Evolutionary conservation across 2,797 vertebrate genomes (phyloP), one percentile per base, ranked within the genome.

Genomic region (Xiphophorus birchmanni): DNA sequence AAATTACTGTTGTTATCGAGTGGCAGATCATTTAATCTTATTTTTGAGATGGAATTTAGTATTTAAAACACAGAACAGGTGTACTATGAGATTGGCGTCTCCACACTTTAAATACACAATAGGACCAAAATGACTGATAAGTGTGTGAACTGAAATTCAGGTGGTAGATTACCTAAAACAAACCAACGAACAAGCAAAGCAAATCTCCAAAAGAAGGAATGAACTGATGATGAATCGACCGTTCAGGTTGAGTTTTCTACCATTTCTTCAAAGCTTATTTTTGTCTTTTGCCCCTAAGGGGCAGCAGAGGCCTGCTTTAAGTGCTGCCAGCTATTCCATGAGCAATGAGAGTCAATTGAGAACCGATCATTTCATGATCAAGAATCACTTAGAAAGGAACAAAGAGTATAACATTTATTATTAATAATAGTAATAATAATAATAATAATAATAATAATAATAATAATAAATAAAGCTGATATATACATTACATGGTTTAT

Each of bases 221-320:
- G 50, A 77, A 74, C 44, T 75, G 17, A 73, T 77, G 44, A 78
- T 0, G 32, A 85, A 75, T 47, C 13, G 40, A 37, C 73, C 21
- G 29, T 87, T 75, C 2, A 29, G 2, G 56, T 78, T 56, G 35
- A 35, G 6, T 40, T 40, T 69, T 37, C 5, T 21, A 13, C 4
- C 5, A 21, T 23, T 65, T 32, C 12, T 82, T 4, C 54, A 50
- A 35, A 37, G 65, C 32, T 48, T 84, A 84, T 84, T 80, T 69
- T 80, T 79, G 50, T 48, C 37, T 35, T 79, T 78, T 79, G 76
- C 94, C 96, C 75, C 94, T 95, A 93, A 94, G 95, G 90, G 94
- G 94, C 95, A 96, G 94, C 92, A 96, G 92, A 94, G 95, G 87
- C 89, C 93, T 93, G 90, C 75, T 85, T 82, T 92, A 92, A 78